Evolutionary conservation across 2,113 vertebrate species (phyloP).

Genomic region (Leptosomus discolor): DNA sequence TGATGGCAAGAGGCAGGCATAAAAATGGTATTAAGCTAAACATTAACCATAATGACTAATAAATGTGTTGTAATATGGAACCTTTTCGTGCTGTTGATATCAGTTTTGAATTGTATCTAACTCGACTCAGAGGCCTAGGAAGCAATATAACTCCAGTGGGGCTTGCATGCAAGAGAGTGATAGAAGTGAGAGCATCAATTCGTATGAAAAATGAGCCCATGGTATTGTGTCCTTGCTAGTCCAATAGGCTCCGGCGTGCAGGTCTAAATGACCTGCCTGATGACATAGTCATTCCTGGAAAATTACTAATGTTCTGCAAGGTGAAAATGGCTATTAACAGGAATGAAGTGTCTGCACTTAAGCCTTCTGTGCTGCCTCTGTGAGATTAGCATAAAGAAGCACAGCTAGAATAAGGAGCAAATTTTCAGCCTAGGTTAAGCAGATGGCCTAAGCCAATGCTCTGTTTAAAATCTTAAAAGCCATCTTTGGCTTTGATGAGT

Average conservation of each 20-base stretch:
- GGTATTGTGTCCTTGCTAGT: neutral
- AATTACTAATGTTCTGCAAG: conserved; percentile 16
- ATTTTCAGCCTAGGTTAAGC: conserved; percentile 2
- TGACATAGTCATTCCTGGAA: neutral
- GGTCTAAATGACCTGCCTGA: neutral
- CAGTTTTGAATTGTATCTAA: conserved; percentile 33
- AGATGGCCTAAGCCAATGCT: neutral
- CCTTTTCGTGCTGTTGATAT: neutral
- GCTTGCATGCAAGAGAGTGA: conserved; percentile 4
- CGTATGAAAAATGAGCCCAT: neutral
- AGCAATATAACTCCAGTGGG: conserved; percentile 21
- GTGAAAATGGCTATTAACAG: conserved; percentile 3
- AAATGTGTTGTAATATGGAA: conserved; percentile 39
- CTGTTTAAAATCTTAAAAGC: neutral
- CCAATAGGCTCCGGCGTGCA: neutral
- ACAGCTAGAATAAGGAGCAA: neutral
- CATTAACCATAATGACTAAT: conserved; percentile 65
- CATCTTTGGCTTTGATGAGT: neutral
- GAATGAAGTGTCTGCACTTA: neutral
- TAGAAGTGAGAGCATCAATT: neutral
- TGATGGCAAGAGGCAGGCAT: conserved; percentile 42
- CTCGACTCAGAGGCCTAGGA: neutral
- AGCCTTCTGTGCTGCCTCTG: neutral
- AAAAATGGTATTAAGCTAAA: conserved; percentile 49
- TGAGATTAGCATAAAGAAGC: neutral